phyloP scores from a whole-genome alignment of 2,888 invertebrate genomes.

The Gymnoscelis rufifasciata region DNA sequence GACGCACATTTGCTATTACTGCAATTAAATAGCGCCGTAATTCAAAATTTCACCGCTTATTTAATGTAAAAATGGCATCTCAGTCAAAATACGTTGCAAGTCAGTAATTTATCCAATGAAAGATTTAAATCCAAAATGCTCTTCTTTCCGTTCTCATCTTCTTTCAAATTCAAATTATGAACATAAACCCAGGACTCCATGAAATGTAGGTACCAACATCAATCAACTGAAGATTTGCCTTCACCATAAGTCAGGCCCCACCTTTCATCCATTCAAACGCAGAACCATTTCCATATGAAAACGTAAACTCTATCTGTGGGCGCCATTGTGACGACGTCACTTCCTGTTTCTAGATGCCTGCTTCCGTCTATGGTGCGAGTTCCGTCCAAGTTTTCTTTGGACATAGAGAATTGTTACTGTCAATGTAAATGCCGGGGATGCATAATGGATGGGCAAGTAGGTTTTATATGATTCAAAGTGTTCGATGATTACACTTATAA shows the following conservation, averaged over 20 bases:
- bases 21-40: no score
- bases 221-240: conserved; percentile 17
- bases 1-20: no score
- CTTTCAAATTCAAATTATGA: conserved; percentile 3
- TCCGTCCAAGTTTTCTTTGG: conserved; percentile 39
- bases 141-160: not conserved
- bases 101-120: not conserved
- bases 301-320: conserved; percentile 30
- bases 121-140: conserved; percentile 24
- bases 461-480: no score
- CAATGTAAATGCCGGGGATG: not conserved
- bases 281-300: conserved; percentile 33
- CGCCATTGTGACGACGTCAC: conserved; percentile 52
- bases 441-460: no score
- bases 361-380: conserved; percentile 39
- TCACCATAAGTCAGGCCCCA: conserved; percentile 18
- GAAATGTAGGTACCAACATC: conserved; percentile 7
- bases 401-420: no score
- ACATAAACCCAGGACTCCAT: conserved; percentile 1
- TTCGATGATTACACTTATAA: no score
- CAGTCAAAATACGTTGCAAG: no score
- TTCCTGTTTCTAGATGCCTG: conserved; percentile 45
- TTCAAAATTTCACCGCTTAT: no score
- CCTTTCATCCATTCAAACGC: conserved; percentile 23
- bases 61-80: no score